Percentiles rank a stretch among this genome's conserved stretches.
Evolutionary conservation across 2,113 vertebrate species (phyloP).

Genomic region (Merops nubicus): DNA sequence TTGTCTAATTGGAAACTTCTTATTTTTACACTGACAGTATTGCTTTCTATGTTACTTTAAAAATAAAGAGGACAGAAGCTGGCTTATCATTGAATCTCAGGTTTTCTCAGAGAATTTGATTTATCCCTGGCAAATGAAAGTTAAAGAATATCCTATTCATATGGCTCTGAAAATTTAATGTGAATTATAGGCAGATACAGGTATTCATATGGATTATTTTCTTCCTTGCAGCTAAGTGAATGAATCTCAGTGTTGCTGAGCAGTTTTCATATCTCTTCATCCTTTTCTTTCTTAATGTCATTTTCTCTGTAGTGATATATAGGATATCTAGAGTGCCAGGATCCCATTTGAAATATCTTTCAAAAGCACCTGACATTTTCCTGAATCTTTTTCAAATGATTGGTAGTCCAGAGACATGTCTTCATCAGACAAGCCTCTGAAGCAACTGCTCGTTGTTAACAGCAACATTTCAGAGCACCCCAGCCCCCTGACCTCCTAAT

Average conservation of each 20-base stretch:
- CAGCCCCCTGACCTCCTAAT: not conserved
- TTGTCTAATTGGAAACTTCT: not conserved
- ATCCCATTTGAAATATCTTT: not conserved
- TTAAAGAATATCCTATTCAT: not conserved
- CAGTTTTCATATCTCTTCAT: not conserved
- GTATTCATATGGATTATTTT: not conserved
- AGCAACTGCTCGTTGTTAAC: not conserved
- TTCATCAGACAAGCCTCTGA: not conserved
- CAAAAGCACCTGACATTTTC: not conserved
- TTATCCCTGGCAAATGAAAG: not conserved
- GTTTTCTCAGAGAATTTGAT: not conserved
- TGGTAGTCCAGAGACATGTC: not conserved
- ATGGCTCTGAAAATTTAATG: not conserved
- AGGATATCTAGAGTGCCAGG: not conserved
- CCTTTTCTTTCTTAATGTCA: not conserved
- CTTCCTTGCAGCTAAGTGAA: not conserved
- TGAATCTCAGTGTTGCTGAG: fast-evolving
- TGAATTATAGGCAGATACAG: not conserved
- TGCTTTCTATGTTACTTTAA: not conserved
- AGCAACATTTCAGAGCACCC: not conserved
- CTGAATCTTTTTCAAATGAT: not conserved
- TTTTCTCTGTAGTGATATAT: not conserved
- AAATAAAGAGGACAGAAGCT: not conserved
- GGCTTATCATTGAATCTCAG: not conserved
- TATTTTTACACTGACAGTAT: not conserved